These are phyloP conservation scores for Caranx melampygus DNA, from an alignment of 2,113 vertebrate genomes.

Conservation along the genomic window DNA sequence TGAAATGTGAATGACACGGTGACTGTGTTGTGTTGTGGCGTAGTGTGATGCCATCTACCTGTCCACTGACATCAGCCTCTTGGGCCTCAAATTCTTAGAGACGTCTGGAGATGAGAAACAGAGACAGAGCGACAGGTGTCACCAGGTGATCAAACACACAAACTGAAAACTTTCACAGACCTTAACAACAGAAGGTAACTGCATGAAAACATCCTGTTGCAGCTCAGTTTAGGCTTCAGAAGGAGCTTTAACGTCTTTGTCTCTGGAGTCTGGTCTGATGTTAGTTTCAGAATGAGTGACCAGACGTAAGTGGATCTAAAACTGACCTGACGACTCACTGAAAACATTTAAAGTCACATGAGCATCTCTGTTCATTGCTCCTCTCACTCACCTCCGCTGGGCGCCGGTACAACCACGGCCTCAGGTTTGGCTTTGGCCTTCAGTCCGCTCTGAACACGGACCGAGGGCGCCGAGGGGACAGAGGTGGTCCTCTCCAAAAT, in stretches of 20 bases:
- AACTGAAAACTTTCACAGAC: not conserved
- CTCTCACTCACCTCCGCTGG: conserved; percentile 44
- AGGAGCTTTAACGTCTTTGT: no score
- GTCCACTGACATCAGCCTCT: conserved; percentile 77
- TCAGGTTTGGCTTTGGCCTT: conserved; percentile 66
- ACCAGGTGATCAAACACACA: not conserved
- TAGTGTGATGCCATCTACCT: conserved; percentile 77
- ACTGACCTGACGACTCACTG: no score
- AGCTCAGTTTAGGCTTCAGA: no score
- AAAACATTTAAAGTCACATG: not conserved
- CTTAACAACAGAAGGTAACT: no score
- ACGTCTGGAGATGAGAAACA: conserved; percentile 60
- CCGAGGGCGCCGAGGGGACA: conserved; percentile 5
- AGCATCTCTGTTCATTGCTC: conserved; percentile 54
- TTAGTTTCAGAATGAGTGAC: no score
- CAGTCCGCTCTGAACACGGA: conserved; percentile 28
- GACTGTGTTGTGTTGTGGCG: not conserved
- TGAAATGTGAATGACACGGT: no score
- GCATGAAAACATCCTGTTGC: no score
- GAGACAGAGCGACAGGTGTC: not conserved
- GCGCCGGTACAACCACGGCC: conserved; percentile 49
- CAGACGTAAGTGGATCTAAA: no score
- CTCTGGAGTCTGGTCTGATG: no score
- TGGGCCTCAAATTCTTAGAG: conserved; percentile 70
- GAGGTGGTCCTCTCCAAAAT: conserved; percentile 45